Evolutionary conservation across 2,888 invertebrate species (phyloP), one percentile per base, ranked within the genome.

Genomic region (Andrena minutula): DNA sequence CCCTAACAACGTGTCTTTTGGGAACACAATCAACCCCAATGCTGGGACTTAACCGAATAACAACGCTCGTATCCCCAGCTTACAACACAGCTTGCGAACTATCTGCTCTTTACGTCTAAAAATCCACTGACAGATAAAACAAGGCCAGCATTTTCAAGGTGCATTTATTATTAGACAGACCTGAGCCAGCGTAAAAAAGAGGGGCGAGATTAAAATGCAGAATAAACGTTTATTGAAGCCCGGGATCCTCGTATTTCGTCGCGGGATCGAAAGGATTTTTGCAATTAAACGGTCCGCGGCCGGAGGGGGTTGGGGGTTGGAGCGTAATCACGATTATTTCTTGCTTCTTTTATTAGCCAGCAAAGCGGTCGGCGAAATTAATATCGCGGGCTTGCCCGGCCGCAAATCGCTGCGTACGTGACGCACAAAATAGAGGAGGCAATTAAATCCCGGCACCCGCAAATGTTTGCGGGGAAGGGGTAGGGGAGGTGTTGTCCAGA

Each of bases 351-450:
- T 75, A 75, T 84, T 75, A 66, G 77, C 41, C 53, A 41, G 71
- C 60, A 26, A 61, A 32, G 60, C 72, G 76, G 70, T 32, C 66
- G 65, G 64, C 41, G 75, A 85, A 85, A 86, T 90, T 90, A 90
- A 90, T 90, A 90, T 86, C 86, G 86, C 84, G 82, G 84, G 80
- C 73, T 82, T 69, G 78, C 49, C 73, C 75, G 53, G 61, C 86
- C 83, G 83, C 86, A 86, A 86, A 86, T 86, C 86, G 86, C 60
- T 64, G 78, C 74, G 86, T 85, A 86, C 85, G 88, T 85, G 87
- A 87, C 88, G 86, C 88, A 87, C 87, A 85, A 79, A 89, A 89
- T 87, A 86, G 89, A 85, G 77, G 85, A 84, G 81, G 89, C 90
- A 90, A 90, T 90, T 90, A 89, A 88, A 85, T 84, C 80, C 83